These are phyloP conservation scores for Echinometra lucunter DNA, from an alignment of 53 echinoderm and acorn worm genomes.

Conservation along the genomic window DNA sequence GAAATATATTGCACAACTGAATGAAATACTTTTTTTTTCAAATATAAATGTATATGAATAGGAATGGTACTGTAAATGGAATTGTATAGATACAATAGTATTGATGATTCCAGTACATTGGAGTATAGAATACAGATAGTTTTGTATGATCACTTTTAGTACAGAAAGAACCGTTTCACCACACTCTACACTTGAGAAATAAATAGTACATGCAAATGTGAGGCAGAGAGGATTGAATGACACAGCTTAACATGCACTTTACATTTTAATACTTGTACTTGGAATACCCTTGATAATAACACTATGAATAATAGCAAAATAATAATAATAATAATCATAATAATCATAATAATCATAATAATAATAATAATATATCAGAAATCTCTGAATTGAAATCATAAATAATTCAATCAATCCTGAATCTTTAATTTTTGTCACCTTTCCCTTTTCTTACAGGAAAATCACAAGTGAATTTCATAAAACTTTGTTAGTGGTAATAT, in stretches of 20 bases:
- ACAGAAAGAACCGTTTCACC: background rate
- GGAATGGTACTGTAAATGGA: background rate
- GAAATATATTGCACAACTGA: constrained; percentile 44
- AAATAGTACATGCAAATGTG: background rate
- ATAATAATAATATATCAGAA: too few relatives aligned
- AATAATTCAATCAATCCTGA: too few relatives aligned
- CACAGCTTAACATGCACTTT: background rate
- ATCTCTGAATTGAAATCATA: too few relatives aligned
- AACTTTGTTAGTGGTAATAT: too few relatives aligned
- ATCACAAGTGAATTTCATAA: too few relatives aligned
- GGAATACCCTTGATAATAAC: too few relatives aligned
- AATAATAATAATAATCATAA: too few relatives aligned
- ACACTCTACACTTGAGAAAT: background rate
- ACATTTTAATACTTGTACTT: too few relatives aligned
- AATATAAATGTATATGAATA: background rate
- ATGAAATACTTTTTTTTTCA: constrained; percentile 25
- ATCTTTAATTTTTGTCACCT: too few relatives aligned
- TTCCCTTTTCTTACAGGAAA: too few relatives aligned
- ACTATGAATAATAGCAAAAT: too few relatives aligned
- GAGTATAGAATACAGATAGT: background rate
- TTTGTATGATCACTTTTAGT: background rate
- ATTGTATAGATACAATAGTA: background rate
- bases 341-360: too few relatives aligned
- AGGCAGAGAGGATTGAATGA: background rate
- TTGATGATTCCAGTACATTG: background rate